phyloP scores from a whole-genome alignment of 2,113 vertebrate species.

The Silurus asotus region DNA sequence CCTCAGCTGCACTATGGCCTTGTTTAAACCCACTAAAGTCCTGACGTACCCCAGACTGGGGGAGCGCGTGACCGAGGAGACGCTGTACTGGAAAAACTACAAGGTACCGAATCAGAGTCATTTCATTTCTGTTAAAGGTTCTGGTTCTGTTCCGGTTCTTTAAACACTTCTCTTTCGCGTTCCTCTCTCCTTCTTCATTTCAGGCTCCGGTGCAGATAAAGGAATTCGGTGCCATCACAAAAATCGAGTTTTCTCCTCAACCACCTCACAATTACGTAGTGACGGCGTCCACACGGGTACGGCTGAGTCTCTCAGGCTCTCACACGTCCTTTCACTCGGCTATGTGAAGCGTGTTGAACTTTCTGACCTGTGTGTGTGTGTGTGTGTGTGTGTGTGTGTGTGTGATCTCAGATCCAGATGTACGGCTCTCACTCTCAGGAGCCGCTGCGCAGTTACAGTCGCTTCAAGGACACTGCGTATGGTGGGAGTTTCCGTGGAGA shows the following conservation, averaged over 20 bases:
- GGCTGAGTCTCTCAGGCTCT: not conserved
- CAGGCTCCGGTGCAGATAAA: conserved; percentile 94
- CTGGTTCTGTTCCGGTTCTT: not conserved
- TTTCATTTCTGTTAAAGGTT: not conserved
- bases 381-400: not conserved
- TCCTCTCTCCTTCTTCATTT: conserved; percentile 12
- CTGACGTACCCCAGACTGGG: conserved; percentile 83
- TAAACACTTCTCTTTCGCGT: too few species aligned
- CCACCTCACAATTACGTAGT: conserved; percentile 90
- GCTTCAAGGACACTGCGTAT: conserved; percentile 89
- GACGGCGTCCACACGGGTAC: conserved; percentile 91
- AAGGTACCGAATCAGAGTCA: conserved; percentile 71
- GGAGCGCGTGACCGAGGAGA: conserved; percentile 90
- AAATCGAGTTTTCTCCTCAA: conserved; percentile 85
- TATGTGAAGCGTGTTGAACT: not conserved
- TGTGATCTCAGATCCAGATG: conserved; percentile 81
- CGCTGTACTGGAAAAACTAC: conserved; percentile 91
- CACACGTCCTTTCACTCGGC: not conserved
- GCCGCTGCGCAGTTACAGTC: conserved; percentile 87
- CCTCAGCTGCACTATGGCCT: conserved; percentile 73
- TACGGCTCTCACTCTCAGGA: conserved; percentile 91
- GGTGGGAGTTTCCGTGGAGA: conserved; percentile 87
- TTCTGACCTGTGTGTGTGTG: not conserved
- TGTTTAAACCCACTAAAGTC: conserved; percentile 85
- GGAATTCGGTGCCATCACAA: conserved; percentile 90